Percentiles rank a stretch among this genome's conserved stretches.
phyloP scores from a whole-genome alignment of 2,888 invertebrate genomes.

The Trachelus tabidus region DNA sequence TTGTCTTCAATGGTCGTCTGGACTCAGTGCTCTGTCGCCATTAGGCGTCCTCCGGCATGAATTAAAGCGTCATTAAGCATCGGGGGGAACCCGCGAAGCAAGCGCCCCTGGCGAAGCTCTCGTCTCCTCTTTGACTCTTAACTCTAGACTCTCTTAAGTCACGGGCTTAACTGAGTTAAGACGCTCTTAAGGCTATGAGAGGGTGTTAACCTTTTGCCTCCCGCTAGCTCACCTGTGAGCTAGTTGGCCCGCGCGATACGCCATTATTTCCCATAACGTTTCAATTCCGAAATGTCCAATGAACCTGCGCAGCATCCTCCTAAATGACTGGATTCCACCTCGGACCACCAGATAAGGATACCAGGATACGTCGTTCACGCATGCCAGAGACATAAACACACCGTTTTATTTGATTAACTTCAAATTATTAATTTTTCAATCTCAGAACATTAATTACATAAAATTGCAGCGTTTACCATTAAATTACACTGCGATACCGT shows the following conservation, averaged over 20 bases:
- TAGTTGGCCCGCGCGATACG: conserved; percentile 42
- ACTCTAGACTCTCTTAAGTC: conserved; percentile 41
- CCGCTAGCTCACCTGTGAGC: conserved; percentile 46
- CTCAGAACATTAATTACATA: not conserved
- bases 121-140: conserved; percentile 28
- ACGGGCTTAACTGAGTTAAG: conserved; percentile 50
- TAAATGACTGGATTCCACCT: not conserved
- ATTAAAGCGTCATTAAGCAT: conserved; percentile 22
- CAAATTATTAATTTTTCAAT: not conserved
- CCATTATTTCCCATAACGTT: conserved; percentile 45
- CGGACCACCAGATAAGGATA: not conserved
- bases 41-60: conserved; percentile 2
- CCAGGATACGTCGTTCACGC: not conserved
- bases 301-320: not conserved
- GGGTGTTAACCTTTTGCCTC: conserved; percentile 54
- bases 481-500: not conserved
- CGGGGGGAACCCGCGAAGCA: conserved; percentile 9
- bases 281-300: conserved; percentile 30
- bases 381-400: not conserved
- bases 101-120: conserved; percentile 19
- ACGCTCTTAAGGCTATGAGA: conserved; percentile 47
- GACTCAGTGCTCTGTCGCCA: not conserved
- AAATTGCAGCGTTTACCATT: not conserved
- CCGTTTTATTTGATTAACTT: not conserved
- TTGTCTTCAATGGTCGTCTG: not conserved